These are phyloP conservation scores for Melitaea cinxia DNA, from an alignment of 1,140 invertebrate species.

Conservation along the genomic window DNA sequence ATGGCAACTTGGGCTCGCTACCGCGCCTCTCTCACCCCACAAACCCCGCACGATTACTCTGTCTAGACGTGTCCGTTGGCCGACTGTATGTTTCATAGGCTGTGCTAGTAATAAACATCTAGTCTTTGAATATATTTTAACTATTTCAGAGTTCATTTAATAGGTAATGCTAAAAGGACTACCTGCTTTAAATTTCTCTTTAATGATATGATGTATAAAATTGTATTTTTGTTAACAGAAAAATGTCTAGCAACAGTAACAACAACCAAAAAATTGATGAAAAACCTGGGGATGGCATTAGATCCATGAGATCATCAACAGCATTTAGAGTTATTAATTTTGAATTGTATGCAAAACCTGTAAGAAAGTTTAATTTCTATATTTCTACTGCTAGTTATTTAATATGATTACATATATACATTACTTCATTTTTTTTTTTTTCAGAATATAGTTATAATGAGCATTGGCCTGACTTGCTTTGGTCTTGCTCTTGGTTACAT, in stretches of 20 bases:
- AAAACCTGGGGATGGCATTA: constrained; percentile 88
- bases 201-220: too few relatives aligned
- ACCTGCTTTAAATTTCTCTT: too few relatives aligned
- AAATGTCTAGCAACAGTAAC: constrained; percentile 41
- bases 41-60: too few relatives aligned
- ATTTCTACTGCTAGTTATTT: not conserved
- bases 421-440: constrained; percentile 67
- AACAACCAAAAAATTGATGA: constrained; percentile 55
- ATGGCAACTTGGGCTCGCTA: too few relatives aligned
- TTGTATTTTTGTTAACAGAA: constrained; percentile 13
- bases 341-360: constrained; percentile 91
- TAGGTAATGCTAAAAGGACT: too few relatives aligned
- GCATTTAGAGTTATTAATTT: constrained; percentile 90
- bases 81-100: too few relatives aligned
- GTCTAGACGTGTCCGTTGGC: too few relatives aligned
- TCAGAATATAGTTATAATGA: constrained; percentile 92
- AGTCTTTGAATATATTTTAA: too few relatives aligned
- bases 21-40: too few relatives aligned
- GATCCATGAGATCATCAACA: constrained; percentile 86
- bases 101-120: too few relatives aligned
- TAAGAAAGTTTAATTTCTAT: constrained; percentile 74
- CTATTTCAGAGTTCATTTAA: too few relatives aligned
- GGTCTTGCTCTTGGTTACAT: constrained; percentile 89
- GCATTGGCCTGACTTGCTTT: constrained; percentile 86
- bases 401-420: not conserved